Evolutionary conservation across 2,888 invertebrate species (phyloP), one percentile per base, ranked within the genome.

Genomic region (Ophonus ardosiacus): DNA sequence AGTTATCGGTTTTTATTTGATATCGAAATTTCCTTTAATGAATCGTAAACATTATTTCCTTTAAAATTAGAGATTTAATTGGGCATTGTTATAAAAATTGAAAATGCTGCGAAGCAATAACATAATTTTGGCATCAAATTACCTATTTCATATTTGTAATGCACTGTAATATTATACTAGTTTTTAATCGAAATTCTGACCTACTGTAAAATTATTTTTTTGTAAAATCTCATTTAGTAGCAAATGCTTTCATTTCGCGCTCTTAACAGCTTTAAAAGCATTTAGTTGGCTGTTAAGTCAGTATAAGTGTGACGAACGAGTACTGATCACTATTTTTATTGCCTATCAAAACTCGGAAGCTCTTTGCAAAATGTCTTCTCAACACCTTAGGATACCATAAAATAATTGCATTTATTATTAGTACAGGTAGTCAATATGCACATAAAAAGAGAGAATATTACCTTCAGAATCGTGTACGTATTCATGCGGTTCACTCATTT

Each of bases 61-160:
- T 21, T 57, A 56, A 68, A 15, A n/a, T n/a, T 68, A 68, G 15
- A 68, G 7, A 38, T 68, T 4, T 38, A 38, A 68, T 68, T 68
- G 68, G 15, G 68, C 15, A 68, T 68, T 68, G 68, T 68, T 68
- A 38, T 38, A 68, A 68, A 68, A 68, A 68, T 63, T 63, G 21
- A n/a, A 63, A 13, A 63, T 18, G 59, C 24, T 31, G 31, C 15
- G 7, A 38, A 68, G 6, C 31, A 68, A 68, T 24, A 68, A 68
- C 38, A 68, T 38, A 68, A 68, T 68, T 40, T 38, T 31, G 31
- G 68, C 68, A 40, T 24, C 24, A 68, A 68, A 68, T 68, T 68
- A 38, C 24, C 68, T 31, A 68, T 68, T 68, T 68, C 31, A 10
- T 13, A 51, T 51, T 51, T 51, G 43, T 51, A 51, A 51, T 51